Evolutionary conservation across 2,888 invertebrate species (phyloP).

Genomic region (Epicampocera succincta): DNA sequence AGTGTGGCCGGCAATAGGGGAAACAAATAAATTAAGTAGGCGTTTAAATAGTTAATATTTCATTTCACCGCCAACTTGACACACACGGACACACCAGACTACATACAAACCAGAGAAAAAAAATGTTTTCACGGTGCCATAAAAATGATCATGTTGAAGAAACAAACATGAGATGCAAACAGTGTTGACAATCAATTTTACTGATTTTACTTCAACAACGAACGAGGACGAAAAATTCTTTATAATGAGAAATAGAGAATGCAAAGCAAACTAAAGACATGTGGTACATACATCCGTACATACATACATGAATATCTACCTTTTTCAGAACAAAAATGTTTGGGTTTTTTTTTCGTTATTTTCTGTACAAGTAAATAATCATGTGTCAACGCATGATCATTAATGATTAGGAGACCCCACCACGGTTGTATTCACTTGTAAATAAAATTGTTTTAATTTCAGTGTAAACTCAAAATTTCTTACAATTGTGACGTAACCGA

Average conservation of each 20-base stretch:
- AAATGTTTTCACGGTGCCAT: conserved; percentile 5
- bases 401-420: conserved; percentile 64
- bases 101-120: neutral
- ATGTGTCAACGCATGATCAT: conserved; percentile 68
- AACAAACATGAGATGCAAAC: conserved; percentile 2
- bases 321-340: conserved; percentile 17
- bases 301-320: too few species aligned
- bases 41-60: conserved; percentile 81
- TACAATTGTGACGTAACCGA: conserved; percentile 33
- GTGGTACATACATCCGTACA: too few species aligned
- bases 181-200: conserved; percentile 55
- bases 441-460: conserved; percentile 50
- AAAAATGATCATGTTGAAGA: conserved; percentile 21
- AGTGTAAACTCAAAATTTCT: conserved; percentile 19
- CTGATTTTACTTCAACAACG: conserved; percentile 40
- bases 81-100: conserved; percentile 13
- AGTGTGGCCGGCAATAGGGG: conserved; percentile 68
- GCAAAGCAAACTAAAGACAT: conserved; percentile 40
- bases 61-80: conserved; percentile 71
- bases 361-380: conserved; percentile 41
- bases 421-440: conserved; percentile 51
- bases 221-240: conserved; percentile 11
- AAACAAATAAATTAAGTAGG: conserved; percentile 80
- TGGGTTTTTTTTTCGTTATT: neutral
- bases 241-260: conserved; percentile 33